Evolutionary conservation across 2,888 invertebrate genomes (phyloP), one percentile per base, ranked within the genome.

Genomic region (Drosophila putrida): DNA sequence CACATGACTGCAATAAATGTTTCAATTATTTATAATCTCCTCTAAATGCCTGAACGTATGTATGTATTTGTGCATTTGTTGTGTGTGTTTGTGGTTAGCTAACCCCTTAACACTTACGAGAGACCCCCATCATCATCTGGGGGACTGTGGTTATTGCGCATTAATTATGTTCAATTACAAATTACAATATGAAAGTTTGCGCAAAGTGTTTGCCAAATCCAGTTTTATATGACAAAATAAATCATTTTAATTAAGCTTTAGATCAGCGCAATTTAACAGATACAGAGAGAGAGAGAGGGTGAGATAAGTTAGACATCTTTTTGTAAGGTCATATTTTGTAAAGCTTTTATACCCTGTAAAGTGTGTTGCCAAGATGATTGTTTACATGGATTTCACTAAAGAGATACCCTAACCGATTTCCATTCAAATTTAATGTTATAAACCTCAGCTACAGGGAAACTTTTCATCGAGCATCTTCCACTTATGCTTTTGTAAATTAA

Each of bases 1-100:
- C 84, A 82, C 73, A 78, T 79, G 85, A 84, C 81, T 85, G 85
- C 87, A 86, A 86, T 87, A 86, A 86, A 87, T 83, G 85, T 80
- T 79, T 84, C 80, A 83, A 78, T 85, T 87, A 87, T 82, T 81
- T 81, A 78, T 84, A 82, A 82, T 75, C 75, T n/a, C 50, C 55
- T 39, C 46, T 47, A 31, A 55, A 43, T 53, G 20, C 51, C 15
- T 31, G 15, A 27, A 4, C 43, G 38, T 31, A 31, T 31, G 31
- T 31, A 2, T 31, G 31, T 31, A 20, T 46, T 46, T 33, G 6
- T 46, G 47, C 62, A 33, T 60, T 33, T 35, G 13, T 51, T 68
- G 28, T 20, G 28, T 20, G 20, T 53, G 5, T 44, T 38, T 54
- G 64, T 39, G 66, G 64, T 65, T 63, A 47, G 74, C 47, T 63